Evolutionary conservation across 2,797 vertebrate genomes (phyloP), one percentile per base, ranked within the genome.

Genomic region (Acipenser transmontanus): DNA sequence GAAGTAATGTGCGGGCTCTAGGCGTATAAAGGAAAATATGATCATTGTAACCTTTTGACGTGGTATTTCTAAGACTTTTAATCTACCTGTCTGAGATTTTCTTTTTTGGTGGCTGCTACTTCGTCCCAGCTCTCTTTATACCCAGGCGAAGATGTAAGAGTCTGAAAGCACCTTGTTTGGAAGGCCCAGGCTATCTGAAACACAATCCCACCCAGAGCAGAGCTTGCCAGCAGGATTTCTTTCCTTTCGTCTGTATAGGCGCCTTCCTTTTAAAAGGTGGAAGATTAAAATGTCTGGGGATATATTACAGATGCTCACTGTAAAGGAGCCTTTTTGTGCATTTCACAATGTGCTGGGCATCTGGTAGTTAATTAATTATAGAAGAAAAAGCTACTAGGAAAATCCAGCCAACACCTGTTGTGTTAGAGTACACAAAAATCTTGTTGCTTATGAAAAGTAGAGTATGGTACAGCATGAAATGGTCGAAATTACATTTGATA

Each of bases 1-100:
- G 75, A 83, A 88, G 87, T 87, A 90, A 91, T 85, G 82, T 74
- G 76, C 74, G 4, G 86, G 76, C 85, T 88, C 82, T 84, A 79
- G 85, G 74, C 80, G 85, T 83, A 86, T 81, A 74, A 81, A 77
- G 69, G 81, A 74, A 75, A 82, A 87, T 74, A 75, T 82, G 80
- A 91, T 87, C 79, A 74, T 70, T 74, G 75, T 34, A 77, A 80
- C 76, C 70, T 76, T 77, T 78, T 84, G 77, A 67, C 82, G 74
- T 69, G 75, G 8, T 68, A 67, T 77, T 86, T 86, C 80, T 85
- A 86, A 80, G 76, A 78, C 71, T 87, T 85, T 85, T 74, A 75
- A 76, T 76, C 78, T 78, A 84, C 82, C 75, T 86, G 70, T 78
- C 14, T 10, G 69, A 34, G 34, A 70, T 66, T 34, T 34, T 66